Evolutionary conservation across 2,113 vertebrate species (phyloP).

Genomic region (Trichomycterus rosablanca): DNA sequence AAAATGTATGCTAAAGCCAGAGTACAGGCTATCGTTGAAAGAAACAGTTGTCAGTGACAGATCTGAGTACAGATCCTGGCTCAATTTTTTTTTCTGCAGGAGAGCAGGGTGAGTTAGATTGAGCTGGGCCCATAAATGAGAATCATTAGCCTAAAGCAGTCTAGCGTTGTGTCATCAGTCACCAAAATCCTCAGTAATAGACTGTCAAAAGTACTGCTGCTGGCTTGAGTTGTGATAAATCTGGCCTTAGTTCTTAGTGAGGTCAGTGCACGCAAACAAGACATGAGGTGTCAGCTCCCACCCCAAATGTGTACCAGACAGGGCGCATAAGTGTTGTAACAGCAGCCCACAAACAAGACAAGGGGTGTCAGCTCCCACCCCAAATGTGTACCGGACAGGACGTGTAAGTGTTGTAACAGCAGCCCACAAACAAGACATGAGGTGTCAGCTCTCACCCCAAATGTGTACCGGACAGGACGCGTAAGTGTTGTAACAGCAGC

Average conservation of each 20-base stretch:
- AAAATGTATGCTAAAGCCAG: conserved; percentile 44
- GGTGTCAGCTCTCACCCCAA: too few species aligned
- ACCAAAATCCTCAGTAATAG: conserved; percentile 17
- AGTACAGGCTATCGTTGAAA: conserved; percentile 28
- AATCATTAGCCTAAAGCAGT: conserved; percentile 32
- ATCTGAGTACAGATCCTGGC: conserved; percentile 15
- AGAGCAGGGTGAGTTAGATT: conserved; percentile 14
- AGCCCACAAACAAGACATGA: too few species aligned
- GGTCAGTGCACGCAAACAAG: conserved; percentile 4
- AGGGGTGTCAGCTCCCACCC: too few species aligned
- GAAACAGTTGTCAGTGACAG: conserved; percentile 18
- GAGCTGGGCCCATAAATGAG: conserved; percentile 18
- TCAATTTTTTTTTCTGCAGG: not conserved
- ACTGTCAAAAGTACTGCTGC: conserved; percentile 8
- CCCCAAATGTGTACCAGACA: too few species aligned
- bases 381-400: too few species aligned
- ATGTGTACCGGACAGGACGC: too few species aligned
- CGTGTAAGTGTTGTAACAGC: too few species aligned
- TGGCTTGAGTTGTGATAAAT: conserved; percentile 23
- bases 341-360: too few species aligned
- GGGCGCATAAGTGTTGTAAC: too few species aligned
- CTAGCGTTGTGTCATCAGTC: conserved; percentile 25
- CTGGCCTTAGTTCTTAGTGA: not conserved
- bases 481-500: too few species aligned
- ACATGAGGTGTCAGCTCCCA: conserved; percentile 23